Evolutionary conservation across 1,140 invertebrate genomes (phyloP).

Genomic region (Aphaenogaster rudis): DNA sequence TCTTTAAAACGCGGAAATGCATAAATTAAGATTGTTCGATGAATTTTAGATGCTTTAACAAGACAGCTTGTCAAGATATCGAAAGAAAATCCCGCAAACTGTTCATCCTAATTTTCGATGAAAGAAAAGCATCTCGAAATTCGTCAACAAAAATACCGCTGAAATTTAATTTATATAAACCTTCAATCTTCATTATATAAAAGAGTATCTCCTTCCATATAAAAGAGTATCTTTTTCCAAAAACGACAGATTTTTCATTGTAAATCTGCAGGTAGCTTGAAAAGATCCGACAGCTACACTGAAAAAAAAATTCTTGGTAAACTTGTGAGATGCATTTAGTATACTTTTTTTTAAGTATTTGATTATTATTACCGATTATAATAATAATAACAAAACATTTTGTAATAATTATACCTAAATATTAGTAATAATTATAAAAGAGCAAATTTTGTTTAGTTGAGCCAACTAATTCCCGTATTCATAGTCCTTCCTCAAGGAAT

Average conservation of each 20-base stretch:
- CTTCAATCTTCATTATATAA: background rate
- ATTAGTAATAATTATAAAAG: no score
- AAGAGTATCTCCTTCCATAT: background rate
- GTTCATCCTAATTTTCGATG: background rate
- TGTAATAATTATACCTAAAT: no score
- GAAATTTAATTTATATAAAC: background rate
- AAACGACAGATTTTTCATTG: background rate
- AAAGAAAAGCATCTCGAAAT: background rate
- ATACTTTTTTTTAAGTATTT: no score
- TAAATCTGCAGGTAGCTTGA: background rate
- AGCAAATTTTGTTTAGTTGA: no score
- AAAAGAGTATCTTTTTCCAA: background rate
- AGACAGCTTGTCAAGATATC: background rate
- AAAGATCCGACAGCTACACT: no score
- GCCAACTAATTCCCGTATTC: no score
- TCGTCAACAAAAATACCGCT: background rate
- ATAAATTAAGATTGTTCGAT: constrained; percentile 1
- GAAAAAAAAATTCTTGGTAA: no score
- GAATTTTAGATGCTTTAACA: constrained; percentile 17
- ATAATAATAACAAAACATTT: no score
- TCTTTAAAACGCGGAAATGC: background rate
- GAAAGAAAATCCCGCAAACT: background rate
- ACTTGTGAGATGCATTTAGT: no score
- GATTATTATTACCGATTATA: no score
- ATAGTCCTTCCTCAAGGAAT: no score